A percentile compares a stretch with the other conserved stretches of the same genome.
phyloP scores from a whole-genome alignment of 23 tunicate species.

The Phallusia fumigata region DNA sequence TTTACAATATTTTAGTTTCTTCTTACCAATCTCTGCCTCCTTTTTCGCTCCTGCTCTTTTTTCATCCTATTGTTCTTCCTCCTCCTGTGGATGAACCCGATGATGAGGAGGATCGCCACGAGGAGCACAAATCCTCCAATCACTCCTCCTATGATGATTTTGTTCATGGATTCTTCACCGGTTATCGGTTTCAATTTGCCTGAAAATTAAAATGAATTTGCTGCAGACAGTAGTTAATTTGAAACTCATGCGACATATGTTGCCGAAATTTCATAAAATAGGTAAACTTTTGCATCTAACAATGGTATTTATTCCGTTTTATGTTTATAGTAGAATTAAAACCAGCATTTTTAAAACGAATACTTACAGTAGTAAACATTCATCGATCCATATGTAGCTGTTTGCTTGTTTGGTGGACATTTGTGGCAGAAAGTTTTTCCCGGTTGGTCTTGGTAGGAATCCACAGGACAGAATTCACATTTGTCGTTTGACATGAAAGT shows the following conservation, averaged over 20 bases:
- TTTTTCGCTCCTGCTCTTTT: conserved; percentile 38
- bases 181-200: not conserved
- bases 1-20: too few relatives aligned
- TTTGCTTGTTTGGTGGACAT: conserved; percentile 54
- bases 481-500: conserved; percentile 41
- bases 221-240: too few relatives aligned
- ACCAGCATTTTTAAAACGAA: too few relatives aligned
- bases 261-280: too few relatives aligned
- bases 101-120: conserved; percentile 25
- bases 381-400: conserved; percentile 47
- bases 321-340: too few relatives aligned
- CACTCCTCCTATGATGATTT: not conserved
- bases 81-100: conserved; percentile 24
- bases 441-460: conserved; percentile 51
- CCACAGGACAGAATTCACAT: conserved; percentile 78
- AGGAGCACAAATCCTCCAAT: conserved; percentile 36
- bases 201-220: too few relatives aligned
- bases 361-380: conserved; percentile 65
- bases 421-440: conserved; percentile 38
- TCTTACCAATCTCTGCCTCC: conserved; percentile 29
- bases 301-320: too few relatives aligned
- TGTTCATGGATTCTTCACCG: not conserved
- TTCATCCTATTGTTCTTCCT: conserved; percentile 35
- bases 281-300: too few relatives aligned
- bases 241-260: too few relatives aligned